Evolutionary conservation across 2,113 vertebrate genomes (phyloP).

Genomic region (Narcine bancroftii): DNA sequence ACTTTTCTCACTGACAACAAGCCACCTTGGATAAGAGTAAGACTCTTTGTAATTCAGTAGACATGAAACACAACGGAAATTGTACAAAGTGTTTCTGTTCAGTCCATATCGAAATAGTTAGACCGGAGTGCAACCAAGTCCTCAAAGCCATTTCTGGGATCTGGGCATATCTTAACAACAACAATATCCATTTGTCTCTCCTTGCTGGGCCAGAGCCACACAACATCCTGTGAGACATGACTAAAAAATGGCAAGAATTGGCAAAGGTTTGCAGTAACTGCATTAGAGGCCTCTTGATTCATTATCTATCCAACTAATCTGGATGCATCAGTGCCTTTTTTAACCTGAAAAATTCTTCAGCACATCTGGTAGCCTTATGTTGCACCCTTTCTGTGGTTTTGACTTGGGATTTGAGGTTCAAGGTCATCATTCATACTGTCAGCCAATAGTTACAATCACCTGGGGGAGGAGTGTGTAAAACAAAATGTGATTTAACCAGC

Average conservation of each 20-base stretch:
- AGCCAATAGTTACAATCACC: not conserved
- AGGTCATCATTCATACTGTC: not conserved
- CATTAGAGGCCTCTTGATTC: not conserved
- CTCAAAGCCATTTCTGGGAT: not conserved
- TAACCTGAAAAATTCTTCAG: not conserved
- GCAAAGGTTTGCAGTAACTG: not conserved
- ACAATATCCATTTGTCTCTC: not conserved
- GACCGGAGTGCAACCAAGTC: not conserved
- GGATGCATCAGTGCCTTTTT: not conserved
- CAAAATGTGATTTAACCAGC: not conserved
- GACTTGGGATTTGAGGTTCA: not conserved
- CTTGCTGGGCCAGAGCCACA: too few relatives aligned
- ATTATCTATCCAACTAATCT: not conserved
- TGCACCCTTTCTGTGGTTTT: not conserved
- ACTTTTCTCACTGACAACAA: not conserved
- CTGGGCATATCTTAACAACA: not conserved
- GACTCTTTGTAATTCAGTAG: not conserved
- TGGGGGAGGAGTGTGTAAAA: not conserved
- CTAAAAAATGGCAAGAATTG: not conserved
- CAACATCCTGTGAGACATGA: not conserved
- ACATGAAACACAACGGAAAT: not conserved
- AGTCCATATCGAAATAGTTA: not conserved
- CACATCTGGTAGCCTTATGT: constrained; percentile 25
- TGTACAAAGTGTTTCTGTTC: not conserved
- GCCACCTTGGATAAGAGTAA: not conserved